Percentiles rank a stretch among this genome's conserved stretches.
Evolutionary conservation across 2,888 invertebrate genomes (phyloP).

Genomic region (Sinopyrophorus schimmeli): DNA sequence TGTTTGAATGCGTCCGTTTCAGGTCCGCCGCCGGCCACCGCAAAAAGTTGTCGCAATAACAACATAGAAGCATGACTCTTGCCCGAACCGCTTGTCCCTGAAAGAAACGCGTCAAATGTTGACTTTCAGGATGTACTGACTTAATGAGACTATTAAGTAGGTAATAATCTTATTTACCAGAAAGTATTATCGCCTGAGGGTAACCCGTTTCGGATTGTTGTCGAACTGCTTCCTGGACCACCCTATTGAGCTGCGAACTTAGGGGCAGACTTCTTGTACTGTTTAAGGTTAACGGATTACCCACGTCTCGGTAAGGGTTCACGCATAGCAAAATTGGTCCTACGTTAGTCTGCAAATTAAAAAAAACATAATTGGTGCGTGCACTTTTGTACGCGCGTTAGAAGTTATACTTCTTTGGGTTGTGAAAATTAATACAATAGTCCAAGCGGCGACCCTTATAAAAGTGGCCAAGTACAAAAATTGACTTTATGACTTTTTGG

Average conservation of each 20-base stretch:
- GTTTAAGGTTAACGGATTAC: conserved; percentile 84
- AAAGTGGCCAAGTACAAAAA: no score
- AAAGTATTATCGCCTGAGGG: conserved; percentile 92
- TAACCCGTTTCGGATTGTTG: conserved; percentile 95
- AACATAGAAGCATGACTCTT: conserved; percentile 94
- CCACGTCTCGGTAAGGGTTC: conserved; percentile 86
- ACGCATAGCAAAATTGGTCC: conserved; percentile 89
- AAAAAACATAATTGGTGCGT: no score
- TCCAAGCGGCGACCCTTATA: no score
- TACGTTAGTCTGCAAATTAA: conserved; percentile 78
- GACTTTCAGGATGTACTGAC: conserved; percentile 19
- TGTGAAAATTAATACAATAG: no score
- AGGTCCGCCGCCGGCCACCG: conserved; percentile 91
- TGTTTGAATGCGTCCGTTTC: conserved; percentile 97
- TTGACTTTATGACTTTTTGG: no score
- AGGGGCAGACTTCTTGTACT: conserved; percentile 71
- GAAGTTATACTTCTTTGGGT: no score
- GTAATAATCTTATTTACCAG: conserved; percentile 60
- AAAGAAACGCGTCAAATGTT: conserved; percentile 32
- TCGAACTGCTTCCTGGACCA: conserved; percentile 89
- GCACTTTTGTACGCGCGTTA: no score
- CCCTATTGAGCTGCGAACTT: conserved; percentile 81
- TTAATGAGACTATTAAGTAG: conserved; percentile 21
- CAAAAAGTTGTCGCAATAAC: conserved; percentile 86
- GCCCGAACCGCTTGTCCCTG: conserved; percentile 89